Conservation (phyloP, 2,888 invertebrate species). For the Periphyllus acericola region DNA sequence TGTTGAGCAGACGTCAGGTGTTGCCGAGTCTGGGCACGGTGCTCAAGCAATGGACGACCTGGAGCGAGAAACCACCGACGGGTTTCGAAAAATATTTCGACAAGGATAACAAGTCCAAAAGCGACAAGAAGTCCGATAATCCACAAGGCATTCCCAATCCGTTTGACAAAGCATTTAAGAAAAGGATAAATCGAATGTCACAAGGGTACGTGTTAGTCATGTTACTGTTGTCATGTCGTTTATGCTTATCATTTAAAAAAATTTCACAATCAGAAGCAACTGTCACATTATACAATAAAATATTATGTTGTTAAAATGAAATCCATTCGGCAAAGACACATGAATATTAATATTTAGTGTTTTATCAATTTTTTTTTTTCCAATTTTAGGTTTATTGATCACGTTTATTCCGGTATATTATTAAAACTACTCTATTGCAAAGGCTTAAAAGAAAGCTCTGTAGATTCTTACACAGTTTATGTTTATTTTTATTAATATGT, state of each 20-base stretch:
- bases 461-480: too few relatives aligned
- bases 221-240: neutral
- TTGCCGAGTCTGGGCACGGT: conserved; percentile 71
- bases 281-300: too few relatives aligned
- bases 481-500: too few relatives aligned
- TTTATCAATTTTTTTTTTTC: too few relatives aligned
- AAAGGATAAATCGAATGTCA: conserved; percentile 57
- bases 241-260: neutral
- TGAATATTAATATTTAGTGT: too few relatives aligned
- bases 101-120: conserved; percentile 69
- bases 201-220: conserved; percentile 45
- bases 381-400: too few relatives aligned
- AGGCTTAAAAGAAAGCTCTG: too few relatives aligned
- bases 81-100: conserved; percentile 92
- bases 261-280: too few relatives aligned
- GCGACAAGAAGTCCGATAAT: conserved; percentile 66
- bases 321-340: too few relatives aligned
- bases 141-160: conserved; percentile 11
- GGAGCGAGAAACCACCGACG: conserved; percentile 86
- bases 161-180: conserved; percentile 53
- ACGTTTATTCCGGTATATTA: too few relatives aligned
- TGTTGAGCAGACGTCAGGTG: conserved; percentile 56
- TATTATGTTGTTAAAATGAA: too few relatives aligned
- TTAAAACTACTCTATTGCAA: too few relatives aligned
- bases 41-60: conserved; percentile 73